Conservation (phyloP, 2,888 invertebrate genomes). For the Sarcophaga rosellei region DNA sequence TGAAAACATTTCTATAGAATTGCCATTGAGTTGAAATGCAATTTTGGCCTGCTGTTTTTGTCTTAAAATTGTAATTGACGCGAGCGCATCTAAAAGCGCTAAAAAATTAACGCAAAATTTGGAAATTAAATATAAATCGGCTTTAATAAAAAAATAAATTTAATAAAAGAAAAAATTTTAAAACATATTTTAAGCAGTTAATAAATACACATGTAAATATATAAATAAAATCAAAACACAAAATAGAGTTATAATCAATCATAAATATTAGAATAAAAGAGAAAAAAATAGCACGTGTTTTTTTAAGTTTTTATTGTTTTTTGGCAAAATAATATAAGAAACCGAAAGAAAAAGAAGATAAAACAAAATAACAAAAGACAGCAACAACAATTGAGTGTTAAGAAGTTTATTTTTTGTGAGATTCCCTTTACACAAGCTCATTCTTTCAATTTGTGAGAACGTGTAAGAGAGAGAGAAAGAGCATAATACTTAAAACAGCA, state of each 20-base stretch:
- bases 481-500: not conserved
- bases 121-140: conserved; percentile 30
- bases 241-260: not conserved
- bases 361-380: not conserved
- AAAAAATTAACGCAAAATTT: conserved; percentile 35
- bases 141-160: conserved; percentile 20
- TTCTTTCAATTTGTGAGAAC: conserved; percentile 16
- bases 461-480: not conserved
- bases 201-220: conserved; percentile 54
- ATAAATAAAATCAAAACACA: conserved; percentile 15
- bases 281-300: conserved; percentile 53
- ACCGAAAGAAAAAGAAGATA: conserved; percentile 6
- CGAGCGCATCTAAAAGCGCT: conserved; percentile 62
- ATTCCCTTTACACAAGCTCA: conserved; percentile 23
- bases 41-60: conserved; percentile 54
- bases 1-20: conserved; percentile 42
- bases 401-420: conserved; percentile 35
- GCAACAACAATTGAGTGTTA: conserved; percentile 31
- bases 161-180: not conserved
- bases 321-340: conserved; percentile 24
- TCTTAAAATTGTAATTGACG: conserved; percentile 64
- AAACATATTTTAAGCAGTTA: no score
- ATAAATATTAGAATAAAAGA: not conserved
- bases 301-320: conserved; percentile 35
- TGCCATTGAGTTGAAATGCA: conserved; percentile 33